These are phyloP conservation scores for Capromys pilorides DNA, from an alignment of 2,797 vertebrate genomes.

Conservation along the genomic window DNA sequence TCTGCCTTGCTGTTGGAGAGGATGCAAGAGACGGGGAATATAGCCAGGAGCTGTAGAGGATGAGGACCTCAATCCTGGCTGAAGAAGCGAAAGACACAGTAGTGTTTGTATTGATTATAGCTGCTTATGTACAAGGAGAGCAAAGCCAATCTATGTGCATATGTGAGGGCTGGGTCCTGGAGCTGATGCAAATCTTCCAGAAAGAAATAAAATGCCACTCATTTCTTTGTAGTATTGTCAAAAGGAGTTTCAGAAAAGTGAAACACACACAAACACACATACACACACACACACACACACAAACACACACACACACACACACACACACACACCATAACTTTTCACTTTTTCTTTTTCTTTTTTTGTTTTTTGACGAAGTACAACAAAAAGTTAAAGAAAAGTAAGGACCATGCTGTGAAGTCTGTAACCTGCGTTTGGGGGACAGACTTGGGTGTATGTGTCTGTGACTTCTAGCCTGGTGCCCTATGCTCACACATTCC, in stretches of 20 bases:
- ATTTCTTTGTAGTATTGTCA: not conserved
- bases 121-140: not conserved
- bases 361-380: slow-evolving; percentile 5
- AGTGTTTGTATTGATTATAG: accelerated
- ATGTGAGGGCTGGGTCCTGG: not conserved
- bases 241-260: not conserved
- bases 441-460: not conserved
- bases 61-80: not conserved
- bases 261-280: not conserved
- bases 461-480: slow-evolving; percentile 11
- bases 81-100: not conserved
- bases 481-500: not conserved
- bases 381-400: not conserved
- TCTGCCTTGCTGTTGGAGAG: slow-evolving; percentile 43
- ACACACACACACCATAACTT: not conserved
- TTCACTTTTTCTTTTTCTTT: not conserved
- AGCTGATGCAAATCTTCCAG: not conserved
- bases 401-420: not conserved
- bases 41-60: not conserved
- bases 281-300: no score
- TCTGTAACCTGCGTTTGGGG: not conserved
- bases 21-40: not conserved
- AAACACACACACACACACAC: not conserved
- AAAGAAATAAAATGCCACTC: not conserved
- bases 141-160: not conserved